Percentiles rank a stretch among this genome's conserved stretches.
These are phyloP conservation scores for Drosophila niveifrons DNA, from an alignment of 2,888 invertebrate species.

Conservation along the genomic window DNA sequence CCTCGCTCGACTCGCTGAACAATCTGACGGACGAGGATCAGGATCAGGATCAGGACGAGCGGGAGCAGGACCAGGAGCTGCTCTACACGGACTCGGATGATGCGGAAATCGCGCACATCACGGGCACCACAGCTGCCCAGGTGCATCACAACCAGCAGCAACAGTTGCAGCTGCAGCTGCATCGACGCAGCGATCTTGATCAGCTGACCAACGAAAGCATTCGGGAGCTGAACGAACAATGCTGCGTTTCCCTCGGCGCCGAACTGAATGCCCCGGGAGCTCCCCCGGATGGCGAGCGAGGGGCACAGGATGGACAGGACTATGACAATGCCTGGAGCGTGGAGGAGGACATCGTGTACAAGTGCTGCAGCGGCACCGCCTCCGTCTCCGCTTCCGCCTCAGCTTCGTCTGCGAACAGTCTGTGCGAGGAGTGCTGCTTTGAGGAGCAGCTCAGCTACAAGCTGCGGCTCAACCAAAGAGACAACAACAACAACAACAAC, in stretches of 20 bases:
- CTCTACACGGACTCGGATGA: conserved; percentile 88
- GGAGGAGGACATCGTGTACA: conserved; percentile 81
- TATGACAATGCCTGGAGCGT: conserved; percentile 83
- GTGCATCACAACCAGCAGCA: conserved; percentile 78
- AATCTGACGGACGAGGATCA: conserved; percentile 88
- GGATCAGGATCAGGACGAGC: conserved; percentile 60
- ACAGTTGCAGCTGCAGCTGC: conserved; percentile 50
- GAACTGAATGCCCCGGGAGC: conserved; percentile 40
- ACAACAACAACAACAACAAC: conserved; percentile 52
- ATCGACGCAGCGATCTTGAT: conserved; percentile 82
- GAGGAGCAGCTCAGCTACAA: conserved; percentile 69
- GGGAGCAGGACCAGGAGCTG: conserved; percentile 85
- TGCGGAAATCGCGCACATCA: conserved; percentile 87
- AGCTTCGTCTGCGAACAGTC: conserved; percentile 24
- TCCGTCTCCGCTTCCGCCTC: conserved; percentile 27
- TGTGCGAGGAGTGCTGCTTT: conserved; percentile 69
- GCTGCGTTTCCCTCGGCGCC: conserved; percentile 82
- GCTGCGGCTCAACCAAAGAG: conserved; percentile 64
- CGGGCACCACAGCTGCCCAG: conserved; percentile 84
- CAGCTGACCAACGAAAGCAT: conserved; percentile 83
- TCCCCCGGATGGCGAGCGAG: conserved; percentile 31
- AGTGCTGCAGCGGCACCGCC: conserved; percentile 58
- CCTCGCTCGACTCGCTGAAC: conserved; percentile 89
- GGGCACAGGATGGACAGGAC: conserved; percentile 65
- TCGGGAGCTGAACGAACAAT: conserved; percentile 81